These are phyloP conservation scores for Microctonus brassicae DNA, from an alignment of 2,888 invertebrate genomes.

Conservation along the genomic window DNA sequence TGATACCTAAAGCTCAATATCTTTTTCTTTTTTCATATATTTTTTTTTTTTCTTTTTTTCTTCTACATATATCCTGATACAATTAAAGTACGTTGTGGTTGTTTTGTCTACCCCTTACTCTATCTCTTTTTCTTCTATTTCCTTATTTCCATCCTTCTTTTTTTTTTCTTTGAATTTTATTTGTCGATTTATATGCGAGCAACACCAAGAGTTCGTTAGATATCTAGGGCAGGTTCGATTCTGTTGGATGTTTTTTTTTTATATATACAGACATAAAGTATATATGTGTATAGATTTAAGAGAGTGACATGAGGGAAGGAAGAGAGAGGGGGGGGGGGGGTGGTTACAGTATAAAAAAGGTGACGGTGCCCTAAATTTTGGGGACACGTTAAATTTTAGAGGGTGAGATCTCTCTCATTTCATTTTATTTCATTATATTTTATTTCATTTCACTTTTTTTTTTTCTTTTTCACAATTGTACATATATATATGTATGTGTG, in stretches of 20 bases:
- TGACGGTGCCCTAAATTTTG: slow-evolving; percentile 39
- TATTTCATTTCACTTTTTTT: slow-evolving; percentile 22
- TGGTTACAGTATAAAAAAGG: slow-evolving; percentile 25
- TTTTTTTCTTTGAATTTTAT: no score
- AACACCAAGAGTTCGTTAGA: slow-evolving; percentile 47
- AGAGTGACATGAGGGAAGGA: slow-evolving; percentile 14
- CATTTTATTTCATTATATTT: slow-evolving; percentile 10
- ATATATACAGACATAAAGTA: slow-evolving; percentile 29
- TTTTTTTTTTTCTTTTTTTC: slow-evolving; percentile 28
- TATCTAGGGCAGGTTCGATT: slow-evolving; percentile 52
- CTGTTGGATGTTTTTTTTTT: slow-evolving; percentile 33
- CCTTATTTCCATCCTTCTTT: slow-evolving; percentile 8
- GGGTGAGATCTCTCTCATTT: slow-evolving; percentile 46
- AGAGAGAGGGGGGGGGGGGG: slow-evolving; percentile 26
- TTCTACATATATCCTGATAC: slow-evolving; percentile 52
- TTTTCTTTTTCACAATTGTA: slow-evolving; percentile 38
- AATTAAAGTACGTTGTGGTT: slow-evolving; percentile 68
- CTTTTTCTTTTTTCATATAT: slow-evolving; percentile 21
- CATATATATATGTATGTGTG: no score
- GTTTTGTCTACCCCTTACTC: slow-evolving; percentile 40
- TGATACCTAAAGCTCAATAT: slow-evolving; percentile 50
- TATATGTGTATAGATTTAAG: slow-evolving; percentile 34
- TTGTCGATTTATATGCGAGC: slow-evolving; percentile 54
- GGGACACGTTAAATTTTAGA: slow-evolving; percentile 25
- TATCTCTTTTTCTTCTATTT: slow-evolving; percentile 29